Evolutionary conservation across 2,888 invertebrate species (phyloP), one percentile per base, ranked within the genome.

Genomic region (Gibbula magus): DNA sequence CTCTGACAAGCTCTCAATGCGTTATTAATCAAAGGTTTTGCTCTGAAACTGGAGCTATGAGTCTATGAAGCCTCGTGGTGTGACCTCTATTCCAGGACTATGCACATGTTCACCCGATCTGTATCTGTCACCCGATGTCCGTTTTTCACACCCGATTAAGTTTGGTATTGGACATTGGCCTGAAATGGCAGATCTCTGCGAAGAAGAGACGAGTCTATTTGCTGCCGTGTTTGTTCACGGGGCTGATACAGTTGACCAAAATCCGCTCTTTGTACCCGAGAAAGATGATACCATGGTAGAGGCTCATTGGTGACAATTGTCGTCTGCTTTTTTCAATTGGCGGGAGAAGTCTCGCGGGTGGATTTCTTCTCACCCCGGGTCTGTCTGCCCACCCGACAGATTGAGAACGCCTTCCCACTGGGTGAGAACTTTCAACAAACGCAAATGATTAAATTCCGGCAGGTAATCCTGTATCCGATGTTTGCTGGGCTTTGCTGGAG

Each of bases 391-490:
- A 18, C n/a, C 35, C 20, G 70, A 70, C 70, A 39, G 70, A 32
- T 70, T n/a, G 35, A 35, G 35, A 32, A 70, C 39, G 1, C 70
- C 29, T 32, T 20, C 70, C 29, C 35, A 35, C 70, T 70, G 70
- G 13, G 70, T 39, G 20, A 35, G 35, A 70, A 70, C 70, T 25
- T 35, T 35, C 70, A 70, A 70, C 70, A 70, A 70, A 70, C 70
- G 35, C 70, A 70, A 70, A 70, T 70, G 70, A 70, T 70, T 70
- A 70, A 32, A 70, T 70, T 70, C 70, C 70, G 25, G 70, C 70
- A 7, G 35, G 35, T 35, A 70, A 39, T 35, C 70, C 70, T 70
- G 70, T 70, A 70, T 70, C 70, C 29, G 35, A 39, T 70, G 70
- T 70, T 70, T 35, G 70, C 39, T n/a, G 35, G 39, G 39, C 32